Conservation (phyloP, 2,797 vertebrate species). For the Sebastes trivittatus region DNA sequence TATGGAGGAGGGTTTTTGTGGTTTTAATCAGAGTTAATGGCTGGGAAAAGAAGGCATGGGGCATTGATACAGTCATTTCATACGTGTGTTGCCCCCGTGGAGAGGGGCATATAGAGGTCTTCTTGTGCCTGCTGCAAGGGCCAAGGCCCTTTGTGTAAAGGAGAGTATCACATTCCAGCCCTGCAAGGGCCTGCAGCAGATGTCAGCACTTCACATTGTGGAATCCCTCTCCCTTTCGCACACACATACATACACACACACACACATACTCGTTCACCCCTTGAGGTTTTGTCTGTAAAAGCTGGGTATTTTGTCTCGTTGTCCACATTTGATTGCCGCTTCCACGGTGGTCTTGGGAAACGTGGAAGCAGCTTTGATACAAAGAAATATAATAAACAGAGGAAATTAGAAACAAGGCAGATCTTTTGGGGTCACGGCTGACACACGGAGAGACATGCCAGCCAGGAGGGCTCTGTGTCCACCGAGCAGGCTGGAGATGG, state of each 20-base stretch:
- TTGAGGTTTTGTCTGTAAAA: constrained; percentile 75
- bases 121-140: constrained; percentile 69
- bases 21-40: constrained; percentile 72
- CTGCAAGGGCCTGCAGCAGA: constrained; percentile 82
- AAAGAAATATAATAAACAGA: constrained; percentile 78
- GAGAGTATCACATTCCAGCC: constrained; percentile 85
- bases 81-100: constrained; percentile 60
- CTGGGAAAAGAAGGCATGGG: constrained; percentile 45
- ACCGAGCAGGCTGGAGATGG: constrained; percentile 26
- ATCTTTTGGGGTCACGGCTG: constrained; percentile 62
- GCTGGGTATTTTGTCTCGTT: constrained; percentile 78
- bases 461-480: constrained; percentile 39
- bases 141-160: constrained; percentile 79
- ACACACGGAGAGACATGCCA: constrained; percentile 53
- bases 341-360: constrained; percentile 81
- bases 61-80: constrained; percentile 60
- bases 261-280: constrained; percentile 53
- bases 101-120: constrained; percentile 69
- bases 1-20: constrained; percentile 59
- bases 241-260: constrained; percentile 35
- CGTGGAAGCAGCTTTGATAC: constrained; percentile 65
- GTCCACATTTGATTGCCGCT: constrained; percentile 73
- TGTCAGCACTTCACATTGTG: constrained; percentile 85
- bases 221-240: constrained; percentile 71
- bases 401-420: constrained; percentile 78